Conservation (phyloP, 2,888 invertebrate genomes). For the Scaeva pyrastri region DNA sequence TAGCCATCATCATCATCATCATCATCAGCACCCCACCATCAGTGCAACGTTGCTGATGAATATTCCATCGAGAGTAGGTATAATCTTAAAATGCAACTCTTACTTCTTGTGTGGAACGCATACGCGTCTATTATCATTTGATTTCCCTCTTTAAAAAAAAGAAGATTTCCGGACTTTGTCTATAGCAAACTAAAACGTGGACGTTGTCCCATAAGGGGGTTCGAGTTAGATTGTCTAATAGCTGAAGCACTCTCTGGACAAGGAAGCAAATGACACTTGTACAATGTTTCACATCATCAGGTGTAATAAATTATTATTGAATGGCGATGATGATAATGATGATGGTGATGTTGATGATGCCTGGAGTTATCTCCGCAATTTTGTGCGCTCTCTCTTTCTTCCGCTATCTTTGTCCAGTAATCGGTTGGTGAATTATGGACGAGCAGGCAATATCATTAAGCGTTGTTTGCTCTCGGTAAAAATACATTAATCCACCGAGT, state of each 20-base stretch:
- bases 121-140: conserved; percentile 49
- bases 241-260: conserved; percentile 14
- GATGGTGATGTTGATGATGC: not conserved
- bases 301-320: conserved; percentile 33
- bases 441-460: conserved; percentile 37
- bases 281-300: conserved; percentile 38
- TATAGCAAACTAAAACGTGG: too few species aligned
- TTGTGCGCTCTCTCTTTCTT: not conserved
- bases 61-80: conserved; percentile 24
- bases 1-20: not conserved
- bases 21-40: conserved; percentile 39
- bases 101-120: conserved; percentile 32
- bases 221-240: not conserved
- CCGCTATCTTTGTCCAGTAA: conserved; percentile 47
- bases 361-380: conserved; percentile 3
- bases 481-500: not conserved
- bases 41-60: conserved; percentile 55
- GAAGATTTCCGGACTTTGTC: conserved; percentile 69
- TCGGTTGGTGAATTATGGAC: conserved; percentile 68
- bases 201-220: conserved; percentile 6
- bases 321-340: conserved; percentile 16
- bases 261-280: conserved; percentile 36
- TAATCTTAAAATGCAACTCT: conserved; percentile 30
- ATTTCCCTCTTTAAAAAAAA: conserved; percentile 24
- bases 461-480: not conserved